Conservation (phyloP, 1,140 invertebrate species). For the Leptoteleia sp. region DNA sequence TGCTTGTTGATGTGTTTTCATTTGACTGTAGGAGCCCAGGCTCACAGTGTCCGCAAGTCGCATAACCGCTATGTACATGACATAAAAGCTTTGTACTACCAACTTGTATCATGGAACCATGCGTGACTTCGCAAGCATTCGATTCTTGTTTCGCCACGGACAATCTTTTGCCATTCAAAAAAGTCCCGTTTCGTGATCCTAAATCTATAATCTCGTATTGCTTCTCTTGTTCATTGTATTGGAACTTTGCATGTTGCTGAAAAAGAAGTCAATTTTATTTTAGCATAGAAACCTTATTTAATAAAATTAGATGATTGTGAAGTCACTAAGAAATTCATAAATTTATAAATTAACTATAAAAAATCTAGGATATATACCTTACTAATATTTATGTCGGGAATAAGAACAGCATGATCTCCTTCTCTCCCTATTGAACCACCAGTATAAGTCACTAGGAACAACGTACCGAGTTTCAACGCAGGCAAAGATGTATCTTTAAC, state of each 20-base stretch:
- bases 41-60: conserved; percentile 94
- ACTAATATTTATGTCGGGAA: conserved; percentile 91
- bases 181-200: conserved; percentile 93
- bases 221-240: conserved; percentile 83
- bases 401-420: conserved; percentile 86
- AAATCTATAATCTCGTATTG: conserved; percentile 89
- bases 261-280: conserved; percentile 33
- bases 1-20: conserved; percentile 47
- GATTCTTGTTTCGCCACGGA: conserved; percentile 87
- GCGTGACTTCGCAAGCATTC: conserved; percentile 83
- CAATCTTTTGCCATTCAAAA: conserved; percentile 89
- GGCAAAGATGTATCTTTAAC: conserved; percentile 87
- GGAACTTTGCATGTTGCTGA: conserved; percentile 89
- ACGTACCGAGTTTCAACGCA: conserved; percentile 87
- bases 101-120: conserved; percentile 88
- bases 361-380: conserved; percentile 81
- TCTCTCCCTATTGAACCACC: conserved; percentile 93
- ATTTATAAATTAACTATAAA: no score
- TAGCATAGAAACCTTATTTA: no score
- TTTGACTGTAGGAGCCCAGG: conserved; percentile 86
- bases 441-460: conserved; percentile 92
- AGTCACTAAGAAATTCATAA: no score
- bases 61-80: conserved; percentile 91
- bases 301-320: conserved; percentile 49
- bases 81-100: conserved; percentile 89